Evolutionary conservation across 1,140 invertebrate species (phyloP).

Genomic region (Macrocentrus cingulum): DNA sequence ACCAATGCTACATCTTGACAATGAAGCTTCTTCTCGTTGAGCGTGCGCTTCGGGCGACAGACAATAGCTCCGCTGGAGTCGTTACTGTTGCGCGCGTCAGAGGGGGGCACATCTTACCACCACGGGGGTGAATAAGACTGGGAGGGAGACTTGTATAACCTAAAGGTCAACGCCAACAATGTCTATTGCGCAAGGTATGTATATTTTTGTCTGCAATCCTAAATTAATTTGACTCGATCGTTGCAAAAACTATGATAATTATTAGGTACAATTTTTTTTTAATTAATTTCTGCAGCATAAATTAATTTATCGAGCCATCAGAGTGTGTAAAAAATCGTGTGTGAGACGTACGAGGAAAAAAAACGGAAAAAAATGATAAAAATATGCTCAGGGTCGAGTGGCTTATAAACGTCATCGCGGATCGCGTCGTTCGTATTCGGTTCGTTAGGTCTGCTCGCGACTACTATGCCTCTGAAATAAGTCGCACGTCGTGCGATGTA

Average conservation of each 20-base stretch:
- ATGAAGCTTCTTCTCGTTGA: conserved; percentile 39
- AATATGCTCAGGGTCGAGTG: too few species aligned
- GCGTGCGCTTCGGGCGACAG: conserved; percentile 37
- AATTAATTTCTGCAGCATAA: too few species aligned
- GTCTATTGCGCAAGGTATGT: not conserved
- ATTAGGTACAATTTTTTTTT: too few species aligned
- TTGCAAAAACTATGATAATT: too few species aligned
- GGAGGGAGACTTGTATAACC: not conserved
- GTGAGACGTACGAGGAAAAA: too few species aligned
- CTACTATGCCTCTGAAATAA: conserved; percentile 18
- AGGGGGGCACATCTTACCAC: not conserved
- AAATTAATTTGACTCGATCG: too few species aligned
- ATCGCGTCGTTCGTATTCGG: conserved; percentile 20
- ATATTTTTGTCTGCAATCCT: too few species aligned
- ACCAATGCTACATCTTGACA: conserved; percentile 41
- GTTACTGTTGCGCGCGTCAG: conserved; percentile 30
- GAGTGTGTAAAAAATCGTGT: too few species aligned
- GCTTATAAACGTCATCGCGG: conserved; percentile 1
- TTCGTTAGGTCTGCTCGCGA: conserved; percentile 27
- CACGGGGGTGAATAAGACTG: not conserved
- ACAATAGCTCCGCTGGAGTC: conserved; percentile 47
- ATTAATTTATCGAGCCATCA: too few species aligned
- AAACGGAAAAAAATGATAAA: too few species aligned
- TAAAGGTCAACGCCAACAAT: not conserved
- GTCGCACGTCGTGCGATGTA: conserved; percentile 28